A percentile compares a stretch with the other conserved stretches of the same genome.
Evolutionary conservation across 2,113 vertebrate genomes (phyloP).

Genomic region (Sarotherodon lohbergeri): DNA sequence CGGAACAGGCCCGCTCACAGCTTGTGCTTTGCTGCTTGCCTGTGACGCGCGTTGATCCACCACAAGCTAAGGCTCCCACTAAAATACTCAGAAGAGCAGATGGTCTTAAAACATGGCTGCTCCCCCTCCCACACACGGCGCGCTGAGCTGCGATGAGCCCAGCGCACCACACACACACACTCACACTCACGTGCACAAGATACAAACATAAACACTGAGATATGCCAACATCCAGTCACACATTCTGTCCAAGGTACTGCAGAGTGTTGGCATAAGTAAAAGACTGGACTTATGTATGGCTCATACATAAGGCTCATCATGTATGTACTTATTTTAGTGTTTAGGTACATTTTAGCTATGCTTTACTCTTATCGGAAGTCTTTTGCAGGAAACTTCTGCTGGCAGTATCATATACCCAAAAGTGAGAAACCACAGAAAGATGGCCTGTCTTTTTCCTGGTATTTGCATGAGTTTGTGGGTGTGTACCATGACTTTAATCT

Average conservation of each 20-base stretch:
- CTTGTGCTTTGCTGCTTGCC: conserved; percentile 63
- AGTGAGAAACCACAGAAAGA: not conserved
- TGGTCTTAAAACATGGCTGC: conserved; percentile 69
- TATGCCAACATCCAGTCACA: conserved; percentile 44
- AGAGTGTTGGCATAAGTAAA: conserved; percentile 2
- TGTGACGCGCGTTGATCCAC: conserved; percentile 48
- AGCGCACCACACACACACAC: not conserved
- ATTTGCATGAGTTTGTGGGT: not conserved
- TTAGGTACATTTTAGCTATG: not conserved
- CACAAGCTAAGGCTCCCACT: conserved; percentile 59
- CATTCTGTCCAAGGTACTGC: conserved; percentile 38
- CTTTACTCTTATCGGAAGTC: not conserved
- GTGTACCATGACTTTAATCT: not conserved
- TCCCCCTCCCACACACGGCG: conserved; percentile 50
- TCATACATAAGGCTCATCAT: not conserved
- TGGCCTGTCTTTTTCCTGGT: not conserved
- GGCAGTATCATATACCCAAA: not conserved
- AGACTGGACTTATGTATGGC: not conserved
- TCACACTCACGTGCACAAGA: not conserved
- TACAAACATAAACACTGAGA: conserved; percentile 38
- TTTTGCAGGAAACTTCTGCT: not conserved
- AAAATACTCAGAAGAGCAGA: conserved; percentile 73
- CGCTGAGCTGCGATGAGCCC: conserved; percentile 31
- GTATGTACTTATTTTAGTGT: not conserved
- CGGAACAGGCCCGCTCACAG: conserved; percentile 69